These are phyloP conservation scores for Delia radicum DNA, from an alignment of 1,140 invertebrate species.

Conservation along the genomic window DNA sequence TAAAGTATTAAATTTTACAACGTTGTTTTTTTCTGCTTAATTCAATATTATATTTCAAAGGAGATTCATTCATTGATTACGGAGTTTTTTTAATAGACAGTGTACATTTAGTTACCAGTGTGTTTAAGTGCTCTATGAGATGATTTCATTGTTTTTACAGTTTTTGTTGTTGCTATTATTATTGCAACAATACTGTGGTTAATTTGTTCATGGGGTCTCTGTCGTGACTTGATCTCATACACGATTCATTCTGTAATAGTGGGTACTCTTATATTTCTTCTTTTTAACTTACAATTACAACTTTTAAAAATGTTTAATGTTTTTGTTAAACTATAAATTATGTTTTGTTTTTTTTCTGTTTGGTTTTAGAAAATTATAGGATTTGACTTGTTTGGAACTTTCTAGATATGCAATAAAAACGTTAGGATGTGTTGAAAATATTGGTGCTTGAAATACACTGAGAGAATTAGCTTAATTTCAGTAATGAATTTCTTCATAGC, in stretches of 20 bases:
- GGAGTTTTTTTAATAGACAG: background rate
- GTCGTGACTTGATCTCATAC: constrained; percentile 34
- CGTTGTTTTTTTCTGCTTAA: background rate
- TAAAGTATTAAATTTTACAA: background rate
- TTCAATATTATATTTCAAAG: background rate
- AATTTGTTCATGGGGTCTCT: constrained; percentile 24
- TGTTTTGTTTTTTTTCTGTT: background rate
- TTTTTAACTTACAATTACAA: background rate
- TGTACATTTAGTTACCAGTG: too few relatives aligned
- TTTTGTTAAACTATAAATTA: background rate
- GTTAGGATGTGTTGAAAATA: too few relatives aligned
- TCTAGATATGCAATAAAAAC: too few relatives aligned
- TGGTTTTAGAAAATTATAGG: background rate
- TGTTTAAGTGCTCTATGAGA: background rate
- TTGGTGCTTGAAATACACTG: too few relatives aligned
- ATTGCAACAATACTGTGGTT: constrained; percentile 10
- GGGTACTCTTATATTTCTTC: background rate
- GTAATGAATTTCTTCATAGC: too few relatives aligned
- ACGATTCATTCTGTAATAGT: constrained; percentile 44
- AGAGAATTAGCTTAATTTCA: too few relatives aligned
- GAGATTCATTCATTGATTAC: background rate
- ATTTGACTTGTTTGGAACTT: too few relatives aligned
- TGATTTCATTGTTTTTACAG: background rate
- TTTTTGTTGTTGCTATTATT: background rate
- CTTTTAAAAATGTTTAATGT: constrained; percentile 1